These are phyloP conservation scores for Drosophila willistoni DNA, from an alignment of 1,140 invertebrate genomes.

Conservation along the genomic window DNA sequence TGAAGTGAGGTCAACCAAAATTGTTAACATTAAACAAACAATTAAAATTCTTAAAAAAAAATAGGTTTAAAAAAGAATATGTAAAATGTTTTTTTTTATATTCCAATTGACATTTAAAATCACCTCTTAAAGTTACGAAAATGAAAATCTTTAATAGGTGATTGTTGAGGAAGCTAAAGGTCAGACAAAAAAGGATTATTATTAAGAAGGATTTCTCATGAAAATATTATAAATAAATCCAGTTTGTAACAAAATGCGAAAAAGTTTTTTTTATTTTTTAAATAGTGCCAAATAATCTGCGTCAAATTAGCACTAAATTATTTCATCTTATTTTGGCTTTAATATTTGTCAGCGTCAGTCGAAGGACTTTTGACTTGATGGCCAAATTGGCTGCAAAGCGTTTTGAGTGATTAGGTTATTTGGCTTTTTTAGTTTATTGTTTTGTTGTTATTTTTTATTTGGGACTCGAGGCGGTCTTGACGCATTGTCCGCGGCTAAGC, in stretches of 20 bases:
- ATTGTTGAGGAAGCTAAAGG: too few species aligned
- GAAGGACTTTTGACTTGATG: slow-evolving; percentile 12
- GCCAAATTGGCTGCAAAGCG: slow-evolving; percentile 3
- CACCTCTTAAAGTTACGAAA: too few species aligned
- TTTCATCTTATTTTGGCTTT: neutral
- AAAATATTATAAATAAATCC: neutral
- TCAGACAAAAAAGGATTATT: too few species aligned
- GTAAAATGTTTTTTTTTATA: too few species aligned
- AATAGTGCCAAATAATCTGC: neutral
- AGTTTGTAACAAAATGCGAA: too few species aligned
- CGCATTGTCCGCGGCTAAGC: slow-evolving; percentile 14
- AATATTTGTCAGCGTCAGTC: slow-evolving; percentile 6
- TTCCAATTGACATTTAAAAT: too few species aligned
- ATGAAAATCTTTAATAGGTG: too few species aligned
- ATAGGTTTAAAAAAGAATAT: too few species aligned
- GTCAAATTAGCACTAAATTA: slow-evolving; percentile 11
- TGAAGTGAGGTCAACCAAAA: too few species aligned
- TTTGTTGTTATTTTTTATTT: neutral
- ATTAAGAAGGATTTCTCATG: neutral
- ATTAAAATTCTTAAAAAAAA: too few species aligned
- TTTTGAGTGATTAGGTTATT: slow-evolving; percentile 6
- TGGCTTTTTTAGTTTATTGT: too few species aligned
- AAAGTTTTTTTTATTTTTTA: neutral
- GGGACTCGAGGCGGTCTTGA: slow-evolving; percentile 24
- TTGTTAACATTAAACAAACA: too few species aligned